Percentiles rank a stretch among this genome's conserved stretches.
Conservation (phyloP, 2,113 vertebrate species). For the Salvator merianae region DNA sequence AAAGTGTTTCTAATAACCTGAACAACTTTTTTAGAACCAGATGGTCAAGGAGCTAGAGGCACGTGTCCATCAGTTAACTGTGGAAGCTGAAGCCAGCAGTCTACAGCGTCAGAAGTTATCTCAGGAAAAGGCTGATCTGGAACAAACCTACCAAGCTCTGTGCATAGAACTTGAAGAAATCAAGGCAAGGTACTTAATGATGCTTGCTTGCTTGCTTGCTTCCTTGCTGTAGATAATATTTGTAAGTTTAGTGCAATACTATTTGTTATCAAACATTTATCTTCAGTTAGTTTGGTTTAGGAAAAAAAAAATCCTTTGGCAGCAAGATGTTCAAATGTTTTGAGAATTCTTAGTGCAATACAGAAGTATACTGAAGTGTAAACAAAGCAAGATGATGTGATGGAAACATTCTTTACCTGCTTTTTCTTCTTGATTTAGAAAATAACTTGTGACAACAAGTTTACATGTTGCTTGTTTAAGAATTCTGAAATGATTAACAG, state of each 20-base stretch:
- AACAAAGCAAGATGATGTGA: not conserved
- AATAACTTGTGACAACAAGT: not conserved
- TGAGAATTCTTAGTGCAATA: not conserved
- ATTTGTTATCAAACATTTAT: not conserved
- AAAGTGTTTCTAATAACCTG: slow-evolving; percentile 43
- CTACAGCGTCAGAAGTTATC: slow-evolving; percentile 81
- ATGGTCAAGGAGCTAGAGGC: slow-evolving; percentile 82
- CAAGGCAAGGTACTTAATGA: slow-evolving; percentile 78
- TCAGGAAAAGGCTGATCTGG: slow-evolving; percentile 87
- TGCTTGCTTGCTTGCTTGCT: too few species aligned
- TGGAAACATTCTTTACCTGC: not conserved
- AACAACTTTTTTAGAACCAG: slow-evolving; percentile 78
- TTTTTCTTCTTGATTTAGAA: not conserved
- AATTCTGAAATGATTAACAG: too few species aligned
- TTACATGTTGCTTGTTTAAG: too few species aligned
- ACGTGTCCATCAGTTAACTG: slow-evolving; percentile 87
- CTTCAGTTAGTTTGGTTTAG: not conserved
- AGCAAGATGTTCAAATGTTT: not conserved
- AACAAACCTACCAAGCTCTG: slow-evolving; percentile 77
- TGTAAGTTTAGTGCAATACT: not conserved
- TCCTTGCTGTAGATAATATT: not conserved
- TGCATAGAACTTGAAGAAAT: slow-evolving; percentile 85
- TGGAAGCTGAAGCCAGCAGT: slow-evolving; percentile 86
- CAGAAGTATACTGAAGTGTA: not conserved
- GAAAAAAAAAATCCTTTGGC: not conserved